A percentile compares a stretch with the other conserved stretches of the same genome.
Conservation (phyloP, 2,797 vertebrate genomes). For the Alosa sapidissima region DNA sequence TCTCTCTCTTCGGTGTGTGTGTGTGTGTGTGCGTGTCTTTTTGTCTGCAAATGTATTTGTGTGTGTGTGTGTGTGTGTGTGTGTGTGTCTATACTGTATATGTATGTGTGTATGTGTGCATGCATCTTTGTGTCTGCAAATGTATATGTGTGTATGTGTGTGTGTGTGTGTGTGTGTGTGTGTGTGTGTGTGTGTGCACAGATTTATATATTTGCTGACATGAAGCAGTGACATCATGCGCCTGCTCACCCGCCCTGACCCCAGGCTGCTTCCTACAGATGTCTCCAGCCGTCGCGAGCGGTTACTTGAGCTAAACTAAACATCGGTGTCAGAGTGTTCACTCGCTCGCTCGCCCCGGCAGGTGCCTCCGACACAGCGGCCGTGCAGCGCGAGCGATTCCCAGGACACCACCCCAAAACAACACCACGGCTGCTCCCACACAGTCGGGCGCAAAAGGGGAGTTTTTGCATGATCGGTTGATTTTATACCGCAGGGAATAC, state of each 20-base stretch:
- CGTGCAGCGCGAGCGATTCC: slow-evolving; percentile 28
- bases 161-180: background rate
- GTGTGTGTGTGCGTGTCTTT: background rate
- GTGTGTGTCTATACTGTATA: background rate
- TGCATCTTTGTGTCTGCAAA: background rate
- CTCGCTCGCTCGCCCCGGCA: slow-evolving; percentile 41
- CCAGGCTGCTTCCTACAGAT: slow-evolving; percentile 63
- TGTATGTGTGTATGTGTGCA: background rate
- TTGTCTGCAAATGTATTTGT: background rate
- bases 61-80: background rate
- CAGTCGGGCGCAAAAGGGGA: background rate
- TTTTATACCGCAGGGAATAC: background rate
- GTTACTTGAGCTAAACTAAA: slow-evolving; percentile 55
- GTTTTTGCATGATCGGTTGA: background rate
- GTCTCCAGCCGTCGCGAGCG: slow-evolving; percentile 45
- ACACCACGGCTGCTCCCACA: background rate
- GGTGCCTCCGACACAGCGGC: slow-evolving; percentile 57
- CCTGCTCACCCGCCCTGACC: slow-evolving; percentile 52
- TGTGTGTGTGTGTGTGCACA: background rate
- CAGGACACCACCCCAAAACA: background rate
- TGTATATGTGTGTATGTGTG: background rate
- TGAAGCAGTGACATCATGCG: slow-evolving; percentile 66
- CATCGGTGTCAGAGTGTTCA: slow-evolving; percentile 36
- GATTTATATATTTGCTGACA: slow-evolving; percentile 50
- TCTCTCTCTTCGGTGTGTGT: background rate